phyloP scores from a whole-genome alignment of 1,140 invertebrate species.

The Drosophila mayri region DNA sequence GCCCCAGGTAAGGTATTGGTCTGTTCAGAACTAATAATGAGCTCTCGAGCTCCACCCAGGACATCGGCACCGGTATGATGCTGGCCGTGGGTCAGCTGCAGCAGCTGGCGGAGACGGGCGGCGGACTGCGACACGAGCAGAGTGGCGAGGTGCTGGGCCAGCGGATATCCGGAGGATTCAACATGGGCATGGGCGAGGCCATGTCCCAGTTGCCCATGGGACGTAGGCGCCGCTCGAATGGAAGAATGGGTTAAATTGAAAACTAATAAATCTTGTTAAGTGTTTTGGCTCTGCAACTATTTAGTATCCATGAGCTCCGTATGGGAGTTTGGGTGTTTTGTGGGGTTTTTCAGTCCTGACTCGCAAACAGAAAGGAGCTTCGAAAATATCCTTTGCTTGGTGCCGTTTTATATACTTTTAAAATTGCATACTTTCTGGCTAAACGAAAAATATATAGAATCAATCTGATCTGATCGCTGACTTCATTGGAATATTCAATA shows the following conservation, averaged over 20 bases:
- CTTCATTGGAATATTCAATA: neutral
- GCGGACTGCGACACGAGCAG: slow-evolving; percentile 32
- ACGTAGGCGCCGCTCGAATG: slow-evolving; percentile 6
- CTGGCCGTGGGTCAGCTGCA: slow-evolving; percentile 55
- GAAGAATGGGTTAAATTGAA: neutral
- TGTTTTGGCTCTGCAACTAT: no score
- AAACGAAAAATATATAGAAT: no score
- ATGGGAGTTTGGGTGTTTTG: neutral
- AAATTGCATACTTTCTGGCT: neutral
- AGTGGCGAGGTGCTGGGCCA: slow-evolving; percentile 61
- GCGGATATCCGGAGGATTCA: slow-evolving; percentile 21
- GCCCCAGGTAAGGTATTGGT: slow-evolving; percentile 27
- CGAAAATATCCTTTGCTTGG: neutral
- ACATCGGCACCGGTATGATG: slow-evolving; percentile 52
- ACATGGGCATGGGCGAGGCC: slow-evolving; percentile 62
- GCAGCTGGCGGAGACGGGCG: slow-evolving; percentile 58
- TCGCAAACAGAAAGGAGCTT: neutral
- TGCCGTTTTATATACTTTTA: neutral
- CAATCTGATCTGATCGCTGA: neutral
- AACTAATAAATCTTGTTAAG: neutral
- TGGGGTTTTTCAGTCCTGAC: neutral
- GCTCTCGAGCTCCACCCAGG: slow-evolving; percentile 20
- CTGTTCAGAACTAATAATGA: neutral
- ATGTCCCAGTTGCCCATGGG: slow-evolving; percentile 21
- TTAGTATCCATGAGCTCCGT: neutral